A percentile compares a stretch with the other conserved stretches of the same genome.
These are phyloP conservation scores for Trichonephila clavipes DNA, from an alignment of 1,140 invertebrate species.

Conservation along the genomic window DNA sequence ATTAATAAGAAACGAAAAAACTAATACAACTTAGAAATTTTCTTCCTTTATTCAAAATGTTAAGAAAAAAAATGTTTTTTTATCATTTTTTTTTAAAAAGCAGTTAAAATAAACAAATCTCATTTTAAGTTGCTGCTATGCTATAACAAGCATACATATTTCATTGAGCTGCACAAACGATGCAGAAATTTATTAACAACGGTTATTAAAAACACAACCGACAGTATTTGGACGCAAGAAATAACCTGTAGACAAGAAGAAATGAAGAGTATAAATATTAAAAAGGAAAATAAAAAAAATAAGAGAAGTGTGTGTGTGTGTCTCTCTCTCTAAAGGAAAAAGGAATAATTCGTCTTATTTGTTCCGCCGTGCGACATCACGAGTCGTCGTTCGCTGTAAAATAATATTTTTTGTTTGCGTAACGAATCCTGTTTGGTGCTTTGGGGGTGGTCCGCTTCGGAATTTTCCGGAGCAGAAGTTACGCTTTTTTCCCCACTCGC, in stretches of 20 bases:
- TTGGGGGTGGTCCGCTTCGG: constrained; percentile 42
- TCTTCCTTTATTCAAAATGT: no score
- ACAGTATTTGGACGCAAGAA: not conserved
- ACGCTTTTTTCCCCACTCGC: not conserved
- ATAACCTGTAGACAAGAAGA: not conserved
- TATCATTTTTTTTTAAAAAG: no score
- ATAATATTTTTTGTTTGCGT: constrained; percentile 46
- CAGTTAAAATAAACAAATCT: no score
- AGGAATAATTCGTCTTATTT: constrained; percentile 22
- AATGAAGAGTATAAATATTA: not conserved
- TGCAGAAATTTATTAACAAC: no score
- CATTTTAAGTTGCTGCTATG: no score
- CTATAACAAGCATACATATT: no score
- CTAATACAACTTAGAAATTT: no score
- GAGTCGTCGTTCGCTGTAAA: constrained; percentile 1
- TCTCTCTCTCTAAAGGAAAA: not conserved
- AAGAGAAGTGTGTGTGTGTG: no score
- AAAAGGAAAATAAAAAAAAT: not conserved
- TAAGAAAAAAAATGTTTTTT: no score
- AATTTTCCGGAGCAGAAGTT: constrained; percentile 32
- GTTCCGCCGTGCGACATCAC: constrained; percentile 11
- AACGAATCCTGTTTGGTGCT: constrained; percentile 14
- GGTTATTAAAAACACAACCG: no score
- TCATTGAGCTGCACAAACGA: no score
- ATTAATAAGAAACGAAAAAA: no score